Conservation (phyloP, 1,140 invertebrate species). For the Cephus cinctus region DNA sequence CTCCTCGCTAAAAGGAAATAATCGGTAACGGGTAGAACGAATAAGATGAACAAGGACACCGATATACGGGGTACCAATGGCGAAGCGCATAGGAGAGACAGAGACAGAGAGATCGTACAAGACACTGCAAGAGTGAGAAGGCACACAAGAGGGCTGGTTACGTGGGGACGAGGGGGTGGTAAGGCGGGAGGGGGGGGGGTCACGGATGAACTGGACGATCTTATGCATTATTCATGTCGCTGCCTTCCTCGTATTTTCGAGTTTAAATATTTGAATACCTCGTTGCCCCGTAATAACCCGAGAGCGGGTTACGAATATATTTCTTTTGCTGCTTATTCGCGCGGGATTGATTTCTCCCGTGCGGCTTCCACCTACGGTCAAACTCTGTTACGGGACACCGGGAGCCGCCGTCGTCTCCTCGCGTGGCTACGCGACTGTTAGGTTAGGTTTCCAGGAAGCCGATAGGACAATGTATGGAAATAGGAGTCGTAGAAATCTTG, state of each 20-base stretch:
- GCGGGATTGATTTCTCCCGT: constrained; percentile 3
- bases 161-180: constrained; percentile 3
- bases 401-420: neutral
- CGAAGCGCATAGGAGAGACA: too few relatives aligned
- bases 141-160: too few relatives aligned
- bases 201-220: constrained; percentile 29
- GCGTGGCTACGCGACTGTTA: too few relatives aligned
- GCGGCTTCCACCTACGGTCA: neutral
- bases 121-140: too few relatives aligned
- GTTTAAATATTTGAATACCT: constrained; percentile 55
- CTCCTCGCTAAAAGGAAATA: too few relatives aligned
- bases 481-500: neutral
- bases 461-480: neutral
- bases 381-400: neutral
- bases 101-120: too few relatives aligned
- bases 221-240: constrained; percentile 50
- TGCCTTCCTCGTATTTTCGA: constrained; percentile 49
- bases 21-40: too few relatives aligned
- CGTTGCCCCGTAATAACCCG: constrained; percentile 36
- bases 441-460: too few relatives aligned
- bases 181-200: neutral
- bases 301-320: constrained; percentile 39
- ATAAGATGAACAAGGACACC: too few relatives aligned
- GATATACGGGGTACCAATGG: too few relatives aligned
- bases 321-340: constrained; percentile 39